Conservation (phyloP, 2,113 vertebrate species). For the Calyptommatus sinebrachiatus region DNA sequence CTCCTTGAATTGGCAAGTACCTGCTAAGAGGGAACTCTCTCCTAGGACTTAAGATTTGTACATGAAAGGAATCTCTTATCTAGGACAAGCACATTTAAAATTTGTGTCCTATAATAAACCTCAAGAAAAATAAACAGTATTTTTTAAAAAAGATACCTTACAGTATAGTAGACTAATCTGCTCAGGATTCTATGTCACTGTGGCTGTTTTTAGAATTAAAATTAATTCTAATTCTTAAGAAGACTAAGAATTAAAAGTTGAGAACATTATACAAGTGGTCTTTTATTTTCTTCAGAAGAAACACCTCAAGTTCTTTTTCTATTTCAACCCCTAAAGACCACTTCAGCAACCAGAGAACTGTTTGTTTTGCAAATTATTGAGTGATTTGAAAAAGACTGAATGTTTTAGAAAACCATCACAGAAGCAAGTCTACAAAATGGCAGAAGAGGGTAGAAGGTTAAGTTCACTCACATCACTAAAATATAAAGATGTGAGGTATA, state of each 20-base stretch:
- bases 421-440: constrained; percentile 60
- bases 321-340: constrained; percentile 38
- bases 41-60: not conserved
- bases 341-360: constrained; percentile 23
- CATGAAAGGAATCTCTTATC: not conserved
- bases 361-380: constrained; percentile 52
- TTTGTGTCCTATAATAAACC: constrained; percentile 45
- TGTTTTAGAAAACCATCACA: constrained; percentile 53
- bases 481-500: constrained; percentile 60
- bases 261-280: constrained; percentile 25
- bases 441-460: constrained; percentile 52
- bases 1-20: not conserved
- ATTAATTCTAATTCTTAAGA: not conserved
- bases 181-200: constrained; percentile 37
- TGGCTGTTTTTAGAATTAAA: constrained; percentile 45
- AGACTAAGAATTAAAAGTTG: constrained; percentile 5
- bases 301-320: constrained; percentile 27
- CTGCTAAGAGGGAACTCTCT: not conserved
- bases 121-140: constrained; percentile 50
- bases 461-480: constrained; percentile 49
- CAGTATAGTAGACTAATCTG: constrained; percentile 43
- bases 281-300: constrained; percentile 40
- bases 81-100: not conserved
- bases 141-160: constrained; percentile 40
- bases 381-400: constrained; percentile 40